Conservation (phyloP, 2,888 invertebrate species). For the Apotomis turbidana region DNA sequence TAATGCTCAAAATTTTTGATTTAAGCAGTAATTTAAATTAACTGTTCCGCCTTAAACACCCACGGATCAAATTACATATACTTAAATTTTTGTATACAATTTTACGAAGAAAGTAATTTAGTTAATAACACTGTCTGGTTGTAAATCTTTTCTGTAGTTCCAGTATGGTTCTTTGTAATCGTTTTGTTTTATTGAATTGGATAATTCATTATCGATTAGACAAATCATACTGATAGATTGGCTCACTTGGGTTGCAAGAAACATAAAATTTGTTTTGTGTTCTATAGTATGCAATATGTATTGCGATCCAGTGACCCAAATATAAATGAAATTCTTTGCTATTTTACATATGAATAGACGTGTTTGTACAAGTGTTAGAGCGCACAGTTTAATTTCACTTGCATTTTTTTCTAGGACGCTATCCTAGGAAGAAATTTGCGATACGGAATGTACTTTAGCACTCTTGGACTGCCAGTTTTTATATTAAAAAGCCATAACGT, state of each 20-base stretch:
- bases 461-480: no score
- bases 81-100: slow-evolving; percentile 26
- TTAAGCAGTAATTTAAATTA: slow-evolving; percentile 6
- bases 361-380: slow-evolving; percentile 10
- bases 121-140: slow-evolving; percentile 21
- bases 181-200: not conserved
- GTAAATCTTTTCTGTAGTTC: slow-evolving; percentile 9
- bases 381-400: not conserved
- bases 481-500: no score
- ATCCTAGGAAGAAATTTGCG: no score
- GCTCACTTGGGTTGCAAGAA: slow-evolving; percentile 16
- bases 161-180: slow-evolving; percentile 18
- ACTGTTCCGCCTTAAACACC: slow-evolving; percentile 31
- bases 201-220: not conserved
- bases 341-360: slow-evolving; percentile 8
- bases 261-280: not conserved
- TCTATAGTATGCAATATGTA: no score
- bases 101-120: slow-evolving; percentile 35
- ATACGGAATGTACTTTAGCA: no score
- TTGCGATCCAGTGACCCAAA: slow-evolving; percentile 24
- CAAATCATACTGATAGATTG: slow-evolving; percentile 9
- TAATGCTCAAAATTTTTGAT: slow-evolving; percentile 32
- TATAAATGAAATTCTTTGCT: not conserved
- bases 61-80: slow-evolving; percentile 32
- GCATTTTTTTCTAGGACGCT: not conserved